Evolutionary conservation across 2,888 invertebrate genomes (phyloP), one percentile per base, ranked within the genome.

Genomic region (Hirtodrosophila cameraria): DNA sequence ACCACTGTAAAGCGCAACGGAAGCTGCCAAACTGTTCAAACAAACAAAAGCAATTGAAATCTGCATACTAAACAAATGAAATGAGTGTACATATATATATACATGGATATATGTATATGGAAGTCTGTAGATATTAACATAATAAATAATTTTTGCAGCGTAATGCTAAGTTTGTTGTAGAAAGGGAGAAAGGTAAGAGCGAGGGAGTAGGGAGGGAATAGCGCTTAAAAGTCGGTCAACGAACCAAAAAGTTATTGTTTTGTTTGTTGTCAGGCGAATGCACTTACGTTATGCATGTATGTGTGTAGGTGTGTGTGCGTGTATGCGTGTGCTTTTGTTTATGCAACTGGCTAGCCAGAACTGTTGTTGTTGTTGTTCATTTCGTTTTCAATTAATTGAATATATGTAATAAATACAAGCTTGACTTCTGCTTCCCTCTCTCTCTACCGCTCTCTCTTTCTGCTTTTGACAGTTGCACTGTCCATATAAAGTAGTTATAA

Each of bases 361-460:
- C 12, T 30, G 15, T 33, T 30, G 3, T 43, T 38, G 28, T 69
- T 52, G 25, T 15, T 38, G 23, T 27, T 55, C 58, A 78, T 73
- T 81, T 81, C 75, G 57, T 63, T 78, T 85, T 85, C 85, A 77
- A 69, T 77, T 64, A 76, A 66, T 60, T 28, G 43, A 16, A 38
- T 31, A 13, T 13, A 45, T 54, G 48, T 43, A 57, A 75, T 75
- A 62, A 75, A 55, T 35, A 33, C 39, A 61, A 50, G 36, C 66
- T 12, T 8, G 30, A 16, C n/a, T 38, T 35, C 35, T 12, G 12
- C 33, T 38, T n/a, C 20, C 9, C 13, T 12, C 12, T n/a, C 18
- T 8, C 25, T 11, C 23, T 3, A n/a, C 18, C 11, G 6, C 13
- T 11, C 20, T 9, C 27, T 15, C 6, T 6, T 18, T 38, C 16